These are phyloP conservation scores for Takifugu flavidus DNA, from an alignment of 2,113 vertebrate species.

Conservation along the genomic window DNA sequence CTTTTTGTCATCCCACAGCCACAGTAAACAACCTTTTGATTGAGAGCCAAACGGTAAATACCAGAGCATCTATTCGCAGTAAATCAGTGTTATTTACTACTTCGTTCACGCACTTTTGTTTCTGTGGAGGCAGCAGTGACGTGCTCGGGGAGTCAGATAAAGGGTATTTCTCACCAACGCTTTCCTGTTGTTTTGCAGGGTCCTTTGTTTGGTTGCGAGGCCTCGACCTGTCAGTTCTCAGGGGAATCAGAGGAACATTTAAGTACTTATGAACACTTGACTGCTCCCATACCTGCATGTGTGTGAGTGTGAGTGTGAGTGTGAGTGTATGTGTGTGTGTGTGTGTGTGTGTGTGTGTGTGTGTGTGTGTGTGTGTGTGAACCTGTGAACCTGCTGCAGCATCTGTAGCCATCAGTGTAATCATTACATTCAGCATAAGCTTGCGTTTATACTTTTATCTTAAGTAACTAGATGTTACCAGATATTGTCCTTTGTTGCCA, in stretches of 20 bases:
- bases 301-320: conserved; percentile 6
- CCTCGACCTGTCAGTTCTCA: conserved; percentile 86
- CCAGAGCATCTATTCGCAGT: conserved; percentile 82
- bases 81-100: conserved; percentile 96
- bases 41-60: conserved; percentile 84
- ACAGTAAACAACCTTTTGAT: conserved; percentile 88
- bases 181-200: conserved; percentile 97
- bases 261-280: conserved; percentile 35
- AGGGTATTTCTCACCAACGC: conserved; percentile 98
- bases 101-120: conserved; percentile 93
- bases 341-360: background rate
- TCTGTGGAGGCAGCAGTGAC: conserved; percentile 86
- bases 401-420: too few species aligned
- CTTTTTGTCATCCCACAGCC: conserved; percentile 54
- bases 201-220: conserved; percentile 93
- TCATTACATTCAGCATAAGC: too few species aligned
- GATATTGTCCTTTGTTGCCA: too few species aligned
- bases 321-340: conserved; percentile 6
- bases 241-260: conserved; percentile 82
- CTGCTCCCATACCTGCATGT: conserved; percentile 43
- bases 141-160: conserved; percentile 94
- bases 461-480: too few species aligned
- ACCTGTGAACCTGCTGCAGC: background rate
- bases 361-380: conserved; percentile 36
- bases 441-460: too few species aligned